Conservation (phyloP, 1,140 invertebrate species). For the Augochlora pura region DNA sequence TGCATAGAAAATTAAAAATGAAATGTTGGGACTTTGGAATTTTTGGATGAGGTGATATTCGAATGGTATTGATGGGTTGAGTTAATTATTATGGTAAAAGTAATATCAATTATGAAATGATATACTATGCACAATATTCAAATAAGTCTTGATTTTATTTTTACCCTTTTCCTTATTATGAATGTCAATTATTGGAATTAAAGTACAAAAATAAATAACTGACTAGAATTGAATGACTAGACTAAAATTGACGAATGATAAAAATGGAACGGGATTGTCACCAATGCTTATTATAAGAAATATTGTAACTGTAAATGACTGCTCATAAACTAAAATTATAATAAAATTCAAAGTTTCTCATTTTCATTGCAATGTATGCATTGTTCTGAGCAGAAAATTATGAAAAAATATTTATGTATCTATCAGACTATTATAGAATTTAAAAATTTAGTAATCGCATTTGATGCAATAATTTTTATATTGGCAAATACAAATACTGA, state of each 20-base stretch:
- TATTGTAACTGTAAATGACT: neutral
- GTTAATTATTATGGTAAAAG: conserved; percentile 41
- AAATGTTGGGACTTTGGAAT: conserved; percentile 38
- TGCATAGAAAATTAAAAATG: conserved; percentile 58
- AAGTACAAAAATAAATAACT: neutral
- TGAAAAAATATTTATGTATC: neutral
- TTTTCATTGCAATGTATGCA: neutral
- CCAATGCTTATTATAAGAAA: conserved; percentile 4
- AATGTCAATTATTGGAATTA: neutral
- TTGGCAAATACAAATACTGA: neutral
- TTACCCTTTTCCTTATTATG: neutral
- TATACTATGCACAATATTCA: neutral
- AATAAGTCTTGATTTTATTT: conserved; percentile 4
- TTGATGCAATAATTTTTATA: neutral
- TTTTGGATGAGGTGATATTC: conserved; percentile 41
- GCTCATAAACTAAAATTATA: too few relatives aligned
- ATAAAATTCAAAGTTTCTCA: neutral
- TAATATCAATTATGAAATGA: neutral
- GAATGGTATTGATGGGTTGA: conserved; percentile 56
- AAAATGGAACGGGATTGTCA: conserved; percentile 21
- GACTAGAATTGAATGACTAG: neutral
- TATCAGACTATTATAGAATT: conserved; percentile 1
- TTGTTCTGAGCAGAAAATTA: neutral
- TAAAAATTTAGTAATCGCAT: neutral
- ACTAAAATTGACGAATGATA: neutral